These are phyloP conservation scores for Drepana falcataria DNA, from an alignment of 2,888 invertebrate species.

Conservation along the genomic window DNA sequence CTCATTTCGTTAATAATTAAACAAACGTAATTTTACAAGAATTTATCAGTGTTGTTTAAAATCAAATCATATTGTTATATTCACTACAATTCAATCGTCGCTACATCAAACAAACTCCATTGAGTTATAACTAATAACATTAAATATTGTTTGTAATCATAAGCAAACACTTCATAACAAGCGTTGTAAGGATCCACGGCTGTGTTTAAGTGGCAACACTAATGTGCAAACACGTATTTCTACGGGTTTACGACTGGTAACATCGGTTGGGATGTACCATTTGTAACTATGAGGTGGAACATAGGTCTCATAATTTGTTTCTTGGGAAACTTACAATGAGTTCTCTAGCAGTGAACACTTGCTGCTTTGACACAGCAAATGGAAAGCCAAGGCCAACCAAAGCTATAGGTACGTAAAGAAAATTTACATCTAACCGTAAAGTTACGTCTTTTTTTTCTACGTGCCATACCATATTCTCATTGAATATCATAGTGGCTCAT, in stretches of 20 bases:
- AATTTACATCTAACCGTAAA: too few relatives aligned
- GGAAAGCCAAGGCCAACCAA: too few relatives aligned
- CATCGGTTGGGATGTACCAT: slow-evolving; percentile 15
- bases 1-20: too few relatives aligned
- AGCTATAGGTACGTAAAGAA: too few relatives aligned
- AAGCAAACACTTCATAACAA: slow-evolving; percentile 22
- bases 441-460: too few relatives aligned
- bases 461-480: too few relatives aligned
- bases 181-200: slow-evolving; percentile 28
- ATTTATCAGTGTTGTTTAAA: too few relatives aligned
- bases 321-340: slow-evolving; percentile 8
- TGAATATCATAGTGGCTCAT: too few relatives aligned
- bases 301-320: slow-evolving; percentile 33
- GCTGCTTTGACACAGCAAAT: neutral
- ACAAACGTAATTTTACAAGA: too few relatives aligned
- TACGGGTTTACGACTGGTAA: slow-evolving; percentile 30
- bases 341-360: neutral
- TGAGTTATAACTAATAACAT: neutral
- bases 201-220: slow-evolving; percentile 53
- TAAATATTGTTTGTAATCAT: neutral
- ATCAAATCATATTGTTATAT: too few relatives aligned
- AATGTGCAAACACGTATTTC: slow-evolving; percentile 54
- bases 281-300: slow-evolving; percentile 12
- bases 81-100: neutral
- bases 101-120: neutral